Base-by-base conservation (phyloP, 2,113 vertebrate species). In the Pteropus alecto region DNA sequence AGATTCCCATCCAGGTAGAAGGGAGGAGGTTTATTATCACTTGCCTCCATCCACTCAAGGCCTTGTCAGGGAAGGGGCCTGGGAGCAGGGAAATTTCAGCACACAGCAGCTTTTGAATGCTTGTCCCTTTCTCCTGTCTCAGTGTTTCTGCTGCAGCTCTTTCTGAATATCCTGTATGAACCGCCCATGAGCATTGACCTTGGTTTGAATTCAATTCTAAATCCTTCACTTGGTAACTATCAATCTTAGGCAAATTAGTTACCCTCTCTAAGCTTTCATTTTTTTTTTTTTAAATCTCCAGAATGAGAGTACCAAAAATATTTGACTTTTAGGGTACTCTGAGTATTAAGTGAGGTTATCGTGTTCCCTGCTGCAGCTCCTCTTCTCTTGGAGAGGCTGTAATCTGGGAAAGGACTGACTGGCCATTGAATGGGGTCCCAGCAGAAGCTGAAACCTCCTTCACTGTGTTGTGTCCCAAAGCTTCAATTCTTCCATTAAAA, bases 361-460 rank as follows among this genome's bases (percentile, higher is more conserved):
- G 14, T 30, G 15, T 6, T 21, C 30, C 9, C 13, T 24, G 12
- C 11, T 1, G 2, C 0, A 2, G 14, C 11, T 3, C 9, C 7
- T 61, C 65, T 89, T 60, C 48, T 76, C 30, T n/a, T 16, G 1
- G 0, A 30, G 28, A 61, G 46, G 18, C 46, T 46, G 24, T 21
- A 16, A n/a, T 70, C 12, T 54, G 77, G 41, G 33, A 33, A 84
- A 30, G 16, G 54, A 38, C 4, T 16, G 11, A 46, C 0, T 41
- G 76, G 11, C 2, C 0, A 5, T 76, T 56, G 19, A 83, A 7
- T 30, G 46, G 22, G 46, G 28, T 28, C 38, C 18, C 12, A 3
- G 1, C 35, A 46, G 46, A 81, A 33, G 15, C 41, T 85, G 83
- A 56, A 67, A 26, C 14, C 5, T 0, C 41, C 28, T 61, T 46